A percentile compares a stretch with the other conserved stretches of the same genome.
These are phyloP conservation scores for Pterostichus madidus DNA, from an alignment of 2,888 invertebrate species.

Conservation along the genomic window DNA sequence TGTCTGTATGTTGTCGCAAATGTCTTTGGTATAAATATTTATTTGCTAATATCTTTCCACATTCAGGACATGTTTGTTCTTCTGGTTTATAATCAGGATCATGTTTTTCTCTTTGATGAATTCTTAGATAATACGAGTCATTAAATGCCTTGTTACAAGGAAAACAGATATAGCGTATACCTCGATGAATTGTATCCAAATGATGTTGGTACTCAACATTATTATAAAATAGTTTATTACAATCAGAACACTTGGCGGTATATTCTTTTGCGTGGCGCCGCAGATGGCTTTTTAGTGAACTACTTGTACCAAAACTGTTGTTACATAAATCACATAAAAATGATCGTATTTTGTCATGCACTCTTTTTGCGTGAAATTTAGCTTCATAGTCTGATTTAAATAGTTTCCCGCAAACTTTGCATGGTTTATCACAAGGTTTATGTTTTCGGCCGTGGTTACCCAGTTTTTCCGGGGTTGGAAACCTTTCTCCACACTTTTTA, in stretches of 20 bases:
- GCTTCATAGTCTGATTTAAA: slow-evolving; percentile 78
- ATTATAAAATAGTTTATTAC: slow-evolving; percentile 67
- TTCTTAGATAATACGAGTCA: background rate
- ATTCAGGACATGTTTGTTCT: slow-evolving; percentile 6
- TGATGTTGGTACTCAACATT: slow-evolving; percentile 64
- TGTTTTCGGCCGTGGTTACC: background rate
- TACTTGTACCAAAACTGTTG: slow-evolving; percentile 72
- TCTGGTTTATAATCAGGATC: slow-evolving; percentile 28
- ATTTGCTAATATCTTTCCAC: background rate
- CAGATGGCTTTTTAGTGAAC: slow-evolving; percentile 34
- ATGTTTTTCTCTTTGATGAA: slow-evolving; percentile 59
- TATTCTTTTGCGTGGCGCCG: slow-evolving; percentile 59
- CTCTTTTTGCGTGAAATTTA: slow-evolving; percentile 77
- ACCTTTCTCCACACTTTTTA: slow-evolving; percentile 66
- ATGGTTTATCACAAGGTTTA: slow-evolving; percentile 70
- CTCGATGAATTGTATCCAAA: slow-evolving; percentile 63
- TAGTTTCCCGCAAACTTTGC: slow-evolving; percentile 77
- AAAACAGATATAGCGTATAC: slow-evolving; percentile 67
- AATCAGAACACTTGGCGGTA: slow-evolving; percentile 64
- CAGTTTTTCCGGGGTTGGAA: slow-evolving; percentile 30
- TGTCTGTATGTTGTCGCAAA: background rate
- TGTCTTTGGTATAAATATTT: background rate
- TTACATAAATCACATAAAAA: slow-evolving; percentile 77
- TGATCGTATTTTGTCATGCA: slow-evolving; percentile 73
- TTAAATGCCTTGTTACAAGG: slow-evolving; percentile 68